Evolutionary conservation across 2,797 vertebrate genomes (phyloP), one percentile per base, ranked within the genome.

Genomic region (Pygocentrus nattereri): DNA sequence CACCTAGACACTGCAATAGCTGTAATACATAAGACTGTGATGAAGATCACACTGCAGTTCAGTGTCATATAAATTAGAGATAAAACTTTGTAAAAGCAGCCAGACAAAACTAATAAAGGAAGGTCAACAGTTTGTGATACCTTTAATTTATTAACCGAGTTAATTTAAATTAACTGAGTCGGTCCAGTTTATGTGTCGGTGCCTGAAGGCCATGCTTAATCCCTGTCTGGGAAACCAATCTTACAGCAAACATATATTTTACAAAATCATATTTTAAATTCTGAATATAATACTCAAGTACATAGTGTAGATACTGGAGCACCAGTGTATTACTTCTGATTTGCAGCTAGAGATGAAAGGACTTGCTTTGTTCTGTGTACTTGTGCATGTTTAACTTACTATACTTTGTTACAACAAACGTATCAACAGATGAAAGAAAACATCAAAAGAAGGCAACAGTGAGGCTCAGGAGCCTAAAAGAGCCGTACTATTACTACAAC

Each of bases 1-100:
- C 76, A 44, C 31, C 78, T 67, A 84, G 41, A 80, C 75, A 79
- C 74, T 77, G 67, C 69, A 78, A 70, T 52, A 80, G 25, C 41
- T 76, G 41, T 41, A 69, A 72, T 50, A 12, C 52, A 4, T 68
- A 12, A 49, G 25, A 16, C 67, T n/a, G 34, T 58, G 49, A n/a
- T n/a, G n/a, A n/a, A n/a, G n/a, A n/a, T n/a, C n/a, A n/a, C n/a
- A n/a, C n/a, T n/a, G n/a, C n/a, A n/a, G n/a, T n/a, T n/a, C n/a
- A n/a, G n/a, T n/a, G n/a, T n/a, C n/a, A n/a, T n/a, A n/a, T n/a
- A 59, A 65, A 15, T 41, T 49, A 49, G 56, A 5, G 1, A 61
- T 30, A 27, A 61, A 23, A 61, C 58, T 27, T 4, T 10, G 44
- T 47, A 47, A 47, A 1, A 47, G 44, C 13, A 10, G 10, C 47